Conservation (phyloP, 2,797 vertebrate species). For the Acomys russatus region DNA sequence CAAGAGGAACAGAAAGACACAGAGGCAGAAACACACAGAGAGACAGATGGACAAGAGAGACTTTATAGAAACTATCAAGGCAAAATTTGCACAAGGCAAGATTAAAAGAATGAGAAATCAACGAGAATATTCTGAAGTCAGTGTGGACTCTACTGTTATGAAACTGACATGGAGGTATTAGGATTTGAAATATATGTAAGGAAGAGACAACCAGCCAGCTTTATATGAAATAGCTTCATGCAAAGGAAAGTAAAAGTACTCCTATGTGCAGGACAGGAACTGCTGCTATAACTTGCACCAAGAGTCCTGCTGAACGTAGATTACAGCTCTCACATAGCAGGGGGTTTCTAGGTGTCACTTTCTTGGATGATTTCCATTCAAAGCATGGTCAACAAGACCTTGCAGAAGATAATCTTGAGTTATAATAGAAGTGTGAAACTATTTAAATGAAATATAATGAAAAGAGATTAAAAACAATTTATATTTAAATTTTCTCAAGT, state of each 20-base stretch:
- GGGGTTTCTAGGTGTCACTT: background rate
- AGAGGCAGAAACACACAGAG: background rate
- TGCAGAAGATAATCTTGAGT: background rate
- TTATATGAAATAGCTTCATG: background rate
- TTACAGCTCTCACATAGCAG: background rate
- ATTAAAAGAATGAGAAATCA: background rate
- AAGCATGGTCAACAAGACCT: background rate
- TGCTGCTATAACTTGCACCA: background rate
- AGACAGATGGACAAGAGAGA: background rate
- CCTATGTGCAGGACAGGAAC: background rate
- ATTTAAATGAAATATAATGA: background rate
- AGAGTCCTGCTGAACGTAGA: background rate
- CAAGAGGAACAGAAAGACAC: background rate
- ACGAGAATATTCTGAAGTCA: background rate
- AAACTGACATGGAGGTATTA: background rate
- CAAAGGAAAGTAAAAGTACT: background rate
- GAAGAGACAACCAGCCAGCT: too few species aligned
- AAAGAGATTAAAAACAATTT: background rate
- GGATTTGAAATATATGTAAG: background rate
- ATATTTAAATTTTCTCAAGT: constrained; percentile 11
- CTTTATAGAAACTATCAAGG: background rate
- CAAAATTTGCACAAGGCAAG: background rate
- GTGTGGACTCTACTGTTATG: background rate
- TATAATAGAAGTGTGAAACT: background rate
- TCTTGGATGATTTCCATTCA: background rate